These are phyloP conservation scores for Meloidogyne floridensis DNA, from an alignment of 1,140 invertebrate genomes.

Conservation along the genomic window DNA sequence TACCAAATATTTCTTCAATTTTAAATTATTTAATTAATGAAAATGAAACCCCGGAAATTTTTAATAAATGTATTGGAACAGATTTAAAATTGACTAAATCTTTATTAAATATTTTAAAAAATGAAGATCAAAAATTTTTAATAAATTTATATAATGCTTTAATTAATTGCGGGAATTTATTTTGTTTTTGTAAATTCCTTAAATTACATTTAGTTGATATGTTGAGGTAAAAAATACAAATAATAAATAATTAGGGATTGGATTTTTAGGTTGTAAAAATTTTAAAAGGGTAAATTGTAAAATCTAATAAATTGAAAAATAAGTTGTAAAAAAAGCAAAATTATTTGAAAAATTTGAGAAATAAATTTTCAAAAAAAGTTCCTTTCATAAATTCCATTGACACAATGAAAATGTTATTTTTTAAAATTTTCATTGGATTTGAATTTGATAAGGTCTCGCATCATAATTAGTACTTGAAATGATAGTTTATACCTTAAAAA, in stretches of 20 bases:
- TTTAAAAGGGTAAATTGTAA: too few species aligned
- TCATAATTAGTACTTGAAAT: too few species aligned
- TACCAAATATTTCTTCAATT: neutral
- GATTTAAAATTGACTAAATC: neutral
- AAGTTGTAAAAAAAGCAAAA: too few species aligned
- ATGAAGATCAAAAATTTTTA: neutral
- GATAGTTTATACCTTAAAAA: too few species aligned
- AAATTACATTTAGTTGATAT: neutral
- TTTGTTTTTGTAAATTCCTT: constrained; percentile 1
- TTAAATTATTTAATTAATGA: neutral
- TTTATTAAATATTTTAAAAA: neutral
- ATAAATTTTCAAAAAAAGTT: too few species aligned
- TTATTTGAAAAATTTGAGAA: too few species aligned
- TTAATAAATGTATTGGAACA: neutral
- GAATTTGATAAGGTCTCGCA: too few species aligned
- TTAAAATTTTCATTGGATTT: too few species aligned
- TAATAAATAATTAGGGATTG: neutral
- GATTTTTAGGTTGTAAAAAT: too few species aligned
- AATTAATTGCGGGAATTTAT: neutral
- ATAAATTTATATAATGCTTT: neutral
- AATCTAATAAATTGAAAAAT: too few species aligned
- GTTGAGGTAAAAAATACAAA: neutral
- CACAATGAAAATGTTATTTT: too few species aligned
- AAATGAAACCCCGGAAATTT: neutral
- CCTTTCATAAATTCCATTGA: too few species aligned